Conservation (phyloP, 2,113 vertebrate genomes). For the Tympanuchus pallidicinctus region DNA sequence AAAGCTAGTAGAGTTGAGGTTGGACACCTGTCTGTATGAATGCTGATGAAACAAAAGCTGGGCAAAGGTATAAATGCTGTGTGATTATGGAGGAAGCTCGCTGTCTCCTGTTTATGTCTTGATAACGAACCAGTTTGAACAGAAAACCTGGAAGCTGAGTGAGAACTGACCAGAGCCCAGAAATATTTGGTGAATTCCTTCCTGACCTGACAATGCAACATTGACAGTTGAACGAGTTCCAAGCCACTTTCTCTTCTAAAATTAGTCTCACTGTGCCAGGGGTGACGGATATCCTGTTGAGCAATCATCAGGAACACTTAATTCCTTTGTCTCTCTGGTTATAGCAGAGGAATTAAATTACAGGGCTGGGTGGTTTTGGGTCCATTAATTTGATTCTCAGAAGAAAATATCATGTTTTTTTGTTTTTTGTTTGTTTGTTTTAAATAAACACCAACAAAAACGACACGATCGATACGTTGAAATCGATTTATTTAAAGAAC, state of each 20-base stretch:
- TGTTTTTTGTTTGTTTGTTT: too few relatives aligned
- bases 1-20: not conserved
- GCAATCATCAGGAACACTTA: not conserved
- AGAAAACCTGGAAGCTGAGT: not conserved
- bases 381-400: not conserved
- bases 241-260: not conserved
- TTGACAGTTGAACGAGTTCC: not conserved
- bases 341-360: not conserved
- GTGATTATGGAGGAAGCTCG: not conserved
- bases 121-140: not conserved
- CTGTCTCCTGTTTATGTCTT: not conserved
- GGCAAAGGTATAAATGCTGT: not conserved
- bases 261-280: not conserved
- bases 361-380: not conserved
- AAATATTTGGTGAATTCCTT: not conserved
- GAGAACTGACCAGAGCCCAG: not conserved
- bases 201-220: not conserved
- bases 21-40: not conserved
- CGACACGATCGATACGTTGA: not conserved
- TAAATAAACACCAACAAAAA: not conserved
- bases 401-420: too few relatives aligned
- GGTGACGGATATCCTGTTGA: not conserved
- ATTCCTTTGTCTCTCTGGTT: not conserved
- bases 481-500: not conserved
- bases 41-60: not conserved